A percentile compares a stretch with the other conserved stretches of the same genome.
These are phyloP conservation scores for Synanthedon myopaeformis DNA, from an alignment of 2,888 invertebrate genomes.

Conservation along the genomic window DNA sequence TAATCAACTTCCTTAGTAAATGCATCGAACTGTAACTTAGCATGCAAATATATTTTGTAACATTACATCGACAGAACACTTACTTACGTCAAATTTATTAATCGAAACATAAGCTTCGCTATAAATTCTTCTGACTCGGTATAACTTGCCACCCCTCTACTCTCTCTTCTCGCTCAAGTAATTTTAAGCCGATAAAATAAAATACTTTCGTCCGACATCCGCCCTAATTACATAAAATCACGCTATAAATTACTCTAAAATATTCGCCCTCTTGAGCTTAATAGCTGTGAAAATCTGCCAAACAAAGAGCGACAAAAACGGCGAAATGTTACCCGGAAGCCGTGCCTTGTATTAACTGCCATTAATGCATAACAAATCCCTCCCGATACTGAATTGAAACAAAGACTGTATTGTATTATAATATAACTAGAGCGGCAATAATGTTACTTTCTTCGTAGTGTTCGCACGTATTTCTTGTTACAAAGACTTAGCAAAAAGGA, in stretches of 20 bases:
- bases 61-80: no score
- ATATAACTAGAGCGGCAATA: background rate
- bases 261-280: constrained; percentile 37
- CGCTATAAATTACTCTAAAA: constrained; percentile 52
- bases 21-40: constrained; percentile 33
- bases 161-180: constrained; percentile 49
- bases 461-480: constrained; percentile 9
- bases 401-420: constrained; percentile 1
- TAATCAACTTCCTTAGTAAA: no score
- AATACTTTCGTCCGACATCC: constrained; percentile 53
- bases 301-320: constrained; percentile 46
- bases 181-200: constrained; percentile 66
- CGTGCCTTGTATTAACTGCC: constrained; percentile 42
- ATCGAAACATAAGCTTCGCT: constrained; percentile 63
- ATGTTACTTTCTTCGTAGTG: constrained; percentile 4
- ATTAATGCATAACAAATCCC: constrained; percentile 41
- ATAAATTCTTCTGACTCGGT: constrained; percentile 57
- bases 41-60: constrained; percentile 46
- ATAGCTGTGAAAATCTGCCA: constrained; percentile 41
- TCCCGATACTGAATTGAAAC: constrained; percentile 22
- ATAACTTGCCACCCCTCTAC: constrained; percentile 49
- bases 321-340: constrained; percentile 38
- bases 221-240: constrained; percentile 57
- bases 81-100: constrained; percentile 41
- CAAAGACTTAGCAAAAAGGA: constrained; percentile 8